Conservation (phyloP, 1,140 invertebrate genomes). For the Leptoteleia sp. region DNA sequence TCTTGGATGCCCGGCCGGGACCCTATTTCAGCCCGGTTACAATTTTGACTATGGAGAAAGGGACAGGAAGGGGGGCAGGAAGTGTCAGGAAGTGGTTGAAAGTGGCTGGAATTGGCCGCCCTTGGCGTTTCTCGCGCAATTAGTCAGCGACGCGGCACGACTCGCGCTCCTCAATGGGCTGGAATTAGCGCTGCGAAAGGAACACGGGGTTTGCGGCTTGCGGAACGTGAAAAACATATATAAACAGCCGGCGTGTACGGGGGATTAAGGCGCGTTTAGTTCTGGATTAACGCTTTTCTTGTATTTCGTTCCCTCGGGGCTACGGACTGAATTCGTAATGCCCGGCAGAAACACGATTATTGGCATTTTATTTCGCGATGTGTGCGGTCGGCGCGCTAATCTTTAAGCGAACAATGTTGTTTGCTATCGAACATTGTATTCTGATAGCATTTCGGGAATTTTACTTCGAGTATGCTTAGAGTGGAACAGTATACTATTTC, state of each 20-base stretch:
- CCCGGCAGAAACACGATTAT: constrained; percentile 26
- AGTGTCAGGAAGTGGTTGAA: no score
- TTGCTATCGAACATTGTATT: no score
- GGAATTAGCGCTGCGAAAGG: constrained; percentile 34
- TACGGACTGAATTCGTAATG: constrained; percentile 41
- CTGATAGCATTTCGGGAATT: no score
- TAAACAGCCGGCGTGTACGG: constrained; percentile 17
- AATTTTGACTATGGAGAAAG: no score
- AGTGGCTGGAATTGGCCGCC: no score
- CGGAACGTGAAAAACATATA: constrained; percentile 58
- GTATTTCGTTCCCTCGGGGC: constrained; percentile 42
- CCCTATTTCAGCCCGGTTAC: no score
- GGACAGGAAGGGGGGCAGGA: no score
- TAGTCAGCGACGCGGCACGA: constrained; percentile 20
- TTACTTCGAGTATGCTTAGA: no score
- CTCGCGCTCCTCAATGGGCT: constrained; percentile 16
- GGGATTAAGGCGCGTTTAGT: constrained; percentile 57
- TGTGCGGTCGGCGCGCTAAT: constrained; percentile 4
- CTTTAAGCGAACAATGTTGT: no score
- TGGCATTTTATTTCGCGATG: constrained; percentile 31
- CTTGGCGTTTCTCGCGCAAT: constrained; percentile 21
- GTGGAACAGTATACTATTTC: no score
- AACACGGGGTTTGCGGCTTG: constrained; percentile 29
- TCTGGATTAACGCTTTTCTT: constrained; percentile 50
- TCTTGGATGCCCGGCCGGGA: no score